Percentiles rank a stretch among this genome's conserved stretches.
Conservation (phyloP, 2,797 vertebrate species). For the Pterois miles region DNA sequence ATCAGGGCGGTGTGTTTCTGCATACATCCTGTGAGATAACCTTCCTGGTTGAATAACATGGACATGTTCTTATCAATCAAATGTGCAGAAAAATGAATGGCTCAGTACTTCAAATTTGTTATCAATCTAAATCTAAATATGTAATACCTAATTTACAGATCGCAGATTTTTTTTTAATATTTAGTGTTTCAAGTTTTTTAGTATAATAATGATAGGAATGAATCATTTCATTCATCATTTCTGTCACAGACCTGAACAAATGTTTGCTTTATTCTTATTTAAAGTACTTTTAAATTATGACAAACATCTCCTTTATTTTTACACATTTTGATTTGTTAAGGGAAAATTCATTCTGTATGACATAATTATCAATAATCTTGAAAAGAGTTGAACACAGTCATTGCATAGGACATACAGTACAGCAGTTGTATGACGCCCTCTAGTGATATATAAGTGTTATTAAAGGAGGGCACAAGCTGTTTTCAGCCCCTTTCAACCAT, state of each 20-base stretch:
- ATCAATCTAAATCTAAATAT: not conserved
- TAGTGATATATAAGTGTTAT: not conserved
- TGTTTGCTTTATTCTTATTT: not conserved
- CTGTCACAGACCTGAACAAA: not conserved
- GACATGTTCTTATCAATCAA: conserved; percentile 4
- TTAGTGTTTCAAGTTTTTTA: not conserved
- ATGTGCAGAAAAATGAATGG: not conserved
- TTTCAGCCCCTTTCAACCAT: not conserved
- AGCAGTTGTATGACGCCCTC: conserved; percentile 1
- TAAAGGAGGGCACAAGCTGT: not conserved
- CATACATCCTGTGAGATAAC: conserved; percentile 61
- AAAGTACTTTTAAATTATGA: not conserved
- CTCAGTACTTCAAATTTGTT: not conserved
- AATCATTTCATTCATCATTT: not conserved
- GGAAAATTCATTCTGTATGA: not conserved
- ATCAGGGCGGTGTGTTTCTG: conserved; percentile 33
- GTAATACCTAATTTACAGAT: not conserved
- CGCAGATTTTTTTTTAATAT: not conserved
- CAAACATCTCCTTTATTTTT: not conserved
- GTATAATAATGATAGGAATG: not conserved
- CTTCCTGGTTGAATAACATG: conserved; percentile 48
- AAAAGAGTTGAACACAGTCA: not conserved
- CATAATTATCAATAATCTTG: not conserved
- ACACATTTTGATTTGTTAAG: not conserved
- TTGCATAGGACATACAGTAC: not conserved